Percentiles rank a stretch among this genome's conserved stretches.
Conservation (phyloP, 1,140 invertebrate species). For the Atta cephalotes region DNA sequence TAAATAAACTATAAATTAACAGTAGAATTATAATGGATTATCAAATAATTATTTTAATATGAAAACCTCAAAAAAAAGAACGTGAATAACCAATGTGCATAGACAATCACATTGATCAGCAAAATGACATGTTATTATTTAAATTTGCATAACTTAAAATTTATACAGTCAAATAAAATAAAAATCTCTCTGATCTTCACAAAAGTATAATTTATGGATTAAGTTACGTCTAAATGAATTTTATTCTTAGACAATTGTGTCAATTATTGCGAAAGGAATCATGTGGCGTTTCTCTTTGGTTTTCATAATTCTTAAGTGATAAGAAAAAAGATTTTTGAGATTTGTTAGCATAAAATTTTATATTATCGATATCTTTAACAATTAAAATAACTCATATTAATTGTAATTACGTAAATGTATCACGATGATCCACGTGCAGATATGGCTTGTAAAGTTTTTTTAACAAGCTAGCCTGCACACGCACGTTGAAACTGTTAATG, state of each 20-base stretch:
- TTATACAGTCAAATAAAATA: no score
- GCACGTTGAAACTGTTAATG: conserved; percentile 6
- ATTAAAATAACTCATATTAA: background rate
- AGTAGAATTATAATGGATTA: no score
- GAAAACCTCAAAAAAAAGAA: no score
- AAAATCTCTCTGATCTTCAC: no score
- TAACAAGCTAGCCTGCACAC: background rate
- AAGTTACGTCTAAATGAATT: background rate
- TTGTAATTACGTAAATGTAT: background rate
- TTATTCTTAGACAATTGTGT: background rate
- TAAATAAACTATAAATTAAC: no score
- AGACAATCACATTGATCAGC: no score
- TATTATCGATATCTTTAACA: background rate
- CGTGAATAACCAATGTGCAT: no score
- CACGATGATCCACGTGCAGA: background rate
- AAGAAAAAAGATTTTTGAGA: background rate
- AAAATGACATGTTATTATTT: no score
- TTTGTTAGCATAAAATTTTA: background rate
- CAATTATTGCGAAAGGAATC: background rate
- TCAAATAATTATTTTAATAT: no score
- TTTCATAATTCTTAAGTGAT: background rate
- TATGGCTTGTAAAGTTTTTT: background rate
- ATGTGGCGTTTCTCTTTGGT: background rate
- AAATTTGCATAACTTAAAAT: no score
- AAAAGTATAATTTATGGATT: no score